Evolutionary conservation across 2,888 invertebrate genomes (phyloP).

Genomic region (Hecatera dysodea): DNA sequence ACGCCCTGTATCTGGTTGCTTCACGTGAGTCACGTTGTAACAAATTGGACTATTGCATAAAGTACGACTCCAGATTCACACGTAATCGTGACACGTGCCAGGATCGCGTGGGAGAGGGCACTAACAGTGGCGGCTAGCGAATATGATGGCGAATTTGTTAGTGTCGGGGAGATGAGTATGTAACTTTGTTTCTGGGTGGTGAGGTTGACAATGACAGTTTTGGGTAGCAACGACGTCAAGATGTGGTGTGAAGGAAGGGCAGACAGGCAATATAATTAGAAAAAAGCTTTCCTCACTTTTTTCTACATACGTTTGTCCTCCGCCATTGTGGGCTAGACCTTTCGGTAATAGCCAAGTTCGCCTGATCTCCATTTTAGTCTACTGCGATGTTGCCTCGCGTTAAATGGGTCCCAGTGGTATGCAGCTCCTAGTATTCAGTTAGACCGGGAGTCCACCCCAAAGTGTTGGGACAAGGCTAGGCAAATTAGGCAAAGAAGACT

Average conservation of each 20-base stretch:
- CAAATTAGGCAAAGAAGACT: no score
- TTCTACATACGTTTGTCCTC: no score
- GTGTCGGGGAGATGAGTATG: not conserved
- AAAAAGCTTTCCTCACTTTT: no score
- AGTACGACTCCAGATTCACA: slow-evolving; percentile 27
- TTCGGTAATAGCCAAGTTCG: no score
- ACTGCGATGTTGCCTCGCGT: not conserved
- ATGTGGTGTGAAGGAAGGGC: not conserved
- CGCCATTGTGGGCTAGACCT: no score
- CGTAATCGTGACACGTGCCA: slow-evolving; percentile 40
- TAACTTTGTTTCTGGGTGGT: not conserved
- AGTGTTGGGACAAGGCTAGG: not conserved
- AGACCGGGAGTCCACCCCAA: not conserved
- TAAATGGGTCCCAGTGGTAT: no score
- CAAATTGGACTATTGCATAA: slow-evolving; percentile 57
- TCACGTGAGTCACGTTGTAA: slow-evolving; percentile 38
- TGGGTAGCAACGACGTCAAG: not conserved
- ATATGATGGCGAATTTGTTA: not conserved
- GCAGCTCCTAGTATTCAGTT: no score
- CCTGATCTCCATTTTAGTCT: no score
- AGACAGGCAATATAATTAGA: not conserved
- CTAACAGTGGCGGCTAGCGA: not conserved
- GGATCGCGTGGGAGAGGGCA: not conserved
- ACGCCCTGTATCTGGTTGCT: not conserved
- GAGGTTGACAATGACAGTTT: not conserved